phyloP scores from a whole-genome alignment of 1,140 invertebrate species.

The Colletes latitarsis region DNA sequence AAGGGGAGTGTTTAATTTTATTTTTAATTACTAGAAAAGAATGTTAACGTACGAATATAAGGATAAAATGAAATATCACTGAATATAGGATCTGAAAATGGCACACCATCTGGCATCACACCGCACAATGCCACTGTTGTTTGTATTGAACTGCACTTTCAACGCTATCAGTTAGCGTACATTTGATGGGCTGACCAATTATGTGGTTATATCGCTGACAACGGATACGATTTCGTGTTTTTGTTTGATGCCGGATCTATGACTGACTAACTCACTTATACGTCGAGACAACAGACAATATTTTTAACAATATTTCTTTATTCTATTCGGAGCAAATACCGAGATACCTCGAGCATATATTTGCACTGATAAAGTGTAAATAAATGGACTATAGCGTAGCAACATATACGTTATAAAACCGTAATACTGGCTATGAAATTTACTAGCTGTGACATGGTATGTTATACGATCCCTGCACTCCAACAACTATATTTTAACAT shows the following conservation, averaged over 20 bases:
- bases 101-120: not conserved
- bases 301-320: too few relatives aligned
- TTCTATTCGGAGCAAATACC: too few relatives aligned
- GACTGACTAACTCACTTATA: not conserved
- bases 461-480: not conserved
- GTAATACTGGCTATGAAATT: too few relatives aligned
- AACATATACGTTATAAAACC: too few relatives aligned
- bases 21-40: too few relatives aligned
- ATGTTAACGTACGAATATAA: not conserved
- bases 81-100: not conserved
- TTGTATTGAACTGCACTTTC: slow-evolving; percentile 39
- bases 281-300: too few relatives aligned
- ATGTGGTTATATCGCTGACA: slow-evolving; percentile 13
- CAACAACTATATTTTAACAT: not conserved
- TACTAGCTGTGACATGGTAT: too few relatives aligned
- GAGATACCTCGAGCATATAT: too few relatives aligned
- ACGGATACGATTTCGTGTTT: slow-evolving; percentile 6
- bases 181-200: slow-evolving; percentile 19
- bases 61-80: not conserved
- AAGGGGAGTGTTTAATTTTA: too few relatives aligned
- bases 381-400: not conserved
- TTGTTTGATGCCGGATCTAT: slow-evolving; percentile 15
- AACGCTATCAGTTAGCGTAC: not conserved
- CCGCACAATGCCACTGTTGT: slow-evolving; percentile 1
- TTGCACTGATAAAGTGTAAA: not conserved